Evolutionary conservation across 2,113 vertebrate genomes (phyloP).

Genomic region (Porphyrio hochstetteri): DNA sequence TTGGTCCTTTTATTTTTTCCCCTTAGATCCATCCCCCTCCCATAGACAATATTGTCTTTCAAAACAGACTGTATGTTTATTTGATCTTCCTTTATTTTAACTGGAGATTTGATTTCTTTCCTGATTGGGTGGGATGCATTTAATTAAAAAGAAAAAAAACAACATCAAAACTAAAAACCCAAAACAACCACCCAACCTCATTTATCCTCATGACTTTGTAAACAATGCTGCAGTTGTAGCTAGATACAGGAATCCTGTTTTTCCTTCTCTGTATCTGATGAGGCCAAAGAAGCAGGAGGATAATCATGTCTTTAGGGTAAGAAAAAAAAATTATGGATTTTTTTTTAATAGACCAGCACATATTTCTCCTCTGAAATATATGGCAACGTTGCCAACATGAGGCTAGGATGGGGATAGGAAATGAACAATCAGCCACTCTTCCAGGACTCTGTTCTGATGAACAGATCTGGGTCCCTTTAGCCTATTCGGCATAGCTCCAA

Average conservation of each 20-base stretch:
- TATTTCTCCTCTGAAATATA: conserved; percentile 27
- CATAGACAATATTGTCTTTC: neutral
- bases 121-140: neutral
- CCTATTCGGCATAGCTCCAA: neutral
- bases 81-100: conserved; percentile 20
- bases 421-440: neutral
- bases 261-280: neutral
- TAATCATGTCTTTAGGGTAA: neutral
- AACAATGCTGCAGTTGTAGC: neutral
- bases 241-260: neutral
- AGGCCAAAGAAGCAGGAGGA: neutral
- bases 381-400: neutral
- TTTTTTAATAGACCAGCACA: neutral
- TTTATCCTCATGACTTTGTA: neutral
- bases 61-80: neutral
- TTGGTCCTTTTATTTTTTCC: neutral
- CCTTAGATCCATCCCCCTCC: neutral
- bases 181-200: neutral
- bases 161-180: neutral
- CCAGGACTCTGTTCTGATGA: neutral
- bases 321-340: neutral
- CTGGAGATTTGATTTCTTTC: neutral
- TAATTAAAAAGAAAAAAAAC: neutral
- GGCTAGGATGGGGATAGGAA: neutral
- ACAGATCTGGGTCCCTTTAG: neutral